A percentile compares a stretch with the other conserved stretches of the same genome.
Evolutionary conservation across 2,113 vertebrate genomes (phyloP).

Genomic region (Antechinus flavipes): DNA sequence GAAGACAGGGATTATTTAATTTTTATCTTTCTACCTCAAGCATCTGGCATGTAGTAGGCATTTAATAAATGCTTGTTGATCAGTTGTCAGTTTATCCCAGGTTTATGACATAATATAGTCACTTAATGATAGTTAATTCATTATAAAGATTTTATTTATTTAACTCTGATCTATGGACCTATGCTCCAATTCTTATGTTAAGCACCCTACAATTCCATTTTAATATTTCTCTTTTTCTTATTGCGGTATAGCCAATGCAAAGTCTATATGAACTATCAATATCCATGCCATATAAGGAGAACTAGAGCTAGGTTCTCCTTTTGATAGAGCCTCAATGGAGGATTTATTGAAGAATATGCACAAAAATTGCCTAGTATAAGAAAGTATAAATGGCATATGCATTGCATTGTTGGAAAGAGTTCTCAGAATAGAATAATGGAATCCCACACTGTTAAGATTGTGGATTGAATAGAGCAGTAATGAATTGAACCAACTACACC

Average conservation of each 20-base stretch:
- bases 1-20: neutral
- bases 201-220: neutral
- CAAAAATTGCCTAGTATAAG: neutral
- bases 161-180: neutral
- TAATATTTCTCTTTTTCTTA: neutral
- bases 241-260: neutral
- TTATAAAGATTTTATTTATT: neutral
- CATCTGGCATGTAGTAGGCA: neutral
- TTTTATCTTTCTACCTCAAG: neutral
- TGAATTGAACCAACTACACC: no score
- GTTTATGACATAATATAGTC: neutral
- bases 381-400: neutral
- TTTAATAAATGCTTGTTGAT: neutral
- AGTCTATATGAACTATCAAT: neutral
- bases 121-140: neutral
- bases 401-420: neutral
- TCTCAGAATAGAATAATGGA: neutral
- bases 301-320: neutral
- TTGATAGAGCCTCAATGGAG: neutral
- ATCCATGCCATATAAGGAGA: neutral
- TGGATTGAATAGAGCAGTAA: no score
- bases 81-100: neutral
- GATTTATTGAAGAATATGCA: neutral
- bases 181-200: neutral
- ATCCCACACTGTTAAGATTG: neutral